Percentiles rank a stretch among this genome's conserved stretches.
phyloP scores from a whole-genome alignment of 2,797 vertebrate species.

The Pristis pectinata region DNA sequence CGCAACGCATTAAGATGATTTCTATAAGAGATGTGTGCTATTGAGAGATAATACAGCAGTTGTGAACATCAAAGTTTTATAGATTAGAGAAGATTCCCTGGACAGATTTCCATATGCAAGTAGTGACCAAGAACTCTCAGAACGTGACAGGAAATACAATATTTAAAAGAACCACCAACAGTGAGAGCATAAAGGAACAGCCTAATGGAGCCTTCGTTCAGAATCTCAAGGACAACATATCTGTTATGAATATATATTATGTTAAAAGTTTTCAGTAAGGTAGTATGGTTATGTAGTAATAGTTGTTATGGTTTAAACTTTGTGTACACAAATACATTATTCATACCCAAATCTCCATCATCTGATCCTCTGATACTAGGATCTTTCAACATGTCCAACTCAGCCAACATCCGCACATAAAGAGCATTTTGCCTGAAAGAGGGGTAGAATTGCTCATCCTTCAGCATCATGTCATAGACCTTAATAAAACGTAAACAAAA shows the following conservation, averaged over 20 bases:
- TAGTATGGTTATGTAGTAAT: background rate
- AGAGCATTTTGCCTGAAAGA: constrained; percentile 88
- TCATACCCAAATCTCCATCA: constrained; percentile 80
- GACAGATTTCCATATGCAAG: too few species aligned
- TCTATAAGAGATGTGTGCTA: too few species aligned
- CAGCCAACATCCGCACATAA: constrained; percentile 92
- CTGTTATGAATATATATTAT: too few species aligned
- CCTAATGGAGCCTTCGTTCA: background rate
- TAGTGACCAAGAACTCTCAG: too few species aligned
- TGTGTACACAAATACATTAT: background rate
- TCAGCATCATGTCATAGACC: constrained; percentile 96
- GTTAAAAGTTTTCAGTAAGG: background rate
- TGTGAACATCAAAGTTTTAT: too few species aligned
- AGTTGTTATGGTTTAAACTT: background rate
- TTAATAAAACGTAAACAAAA: constrained; percentile 45
- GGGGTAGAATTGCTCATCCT: constrained; percentile 89
- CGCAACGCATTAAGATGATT: too few species aligned
- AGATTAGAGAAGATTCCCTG: too few species aligned
- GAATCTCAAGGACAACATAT: background rate
- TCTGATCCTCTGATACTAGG: constrained; percentile 94
- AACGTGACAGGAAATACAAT: too few species aligned
- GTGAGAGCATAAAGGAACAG: too few species aligned
- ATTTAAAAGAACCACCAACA: too few species aligned
- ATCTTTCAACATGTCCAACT: constrained; percentile 97
- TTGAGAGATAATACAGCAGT: too few species aligned